Conservation (phyloP, 2,797 vertebrate species). For the Phrynocephalus vlangalii region DNA sequence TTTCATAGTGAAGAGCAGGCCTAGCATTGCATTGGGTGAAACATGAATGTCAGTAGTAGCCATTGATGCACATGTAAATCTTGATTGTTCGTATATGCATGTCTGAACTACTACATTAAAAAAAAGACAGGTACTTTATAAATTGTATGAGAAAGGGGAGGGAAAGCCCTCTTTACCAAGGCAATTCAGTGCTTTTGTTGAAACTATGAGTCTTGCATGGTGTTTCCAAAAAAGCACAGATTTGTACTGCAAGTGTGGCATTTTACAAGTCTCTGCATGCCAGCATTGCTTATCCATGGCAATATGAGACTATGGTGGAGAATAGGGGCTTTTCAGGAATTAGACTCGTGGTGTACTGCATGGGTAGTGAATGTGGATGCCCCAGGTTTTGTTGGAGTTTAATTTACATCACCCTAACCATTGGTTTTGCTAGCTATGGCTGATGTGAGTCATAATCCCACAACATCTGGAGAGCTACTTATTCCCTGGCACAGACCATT, state of each 20-base stretch:
- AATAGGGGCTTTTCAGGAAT: not conserved
- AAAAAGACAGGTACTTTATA: not conserved
- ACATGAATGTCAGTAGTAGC: not conserved
- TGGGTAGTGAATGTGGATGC: not conserved
- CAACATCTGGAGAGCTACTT: not conserved
- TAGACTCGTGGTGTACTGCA: not conserved
- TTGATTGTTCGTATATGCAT: not conserved
- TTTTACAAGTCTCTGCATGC: not conserved
- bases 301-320: not conserved
- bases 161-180: not conserved
- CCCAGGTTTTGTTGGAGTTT: not conserved
- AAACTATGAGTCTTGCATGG: not conserved
- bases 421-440: not conserved
- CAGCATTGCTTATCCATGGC: not conserved
- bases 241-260: not conserved
- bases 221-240: not conserved
- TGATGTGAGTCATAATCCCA: not conserved
- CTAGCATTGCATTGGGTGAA: not conserved
- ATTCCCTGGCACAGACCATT: not conserved
- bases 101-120: not conserved
- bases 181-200: not conserved
- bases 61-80: not conserved
- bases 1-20: not conserved
- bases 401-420: not conserved
- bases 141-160: not conserved